Evolutionary conservation across 2,113 vertebrate species (phyloP).

Genomic region (Chlamydotis undulata): DNA sequence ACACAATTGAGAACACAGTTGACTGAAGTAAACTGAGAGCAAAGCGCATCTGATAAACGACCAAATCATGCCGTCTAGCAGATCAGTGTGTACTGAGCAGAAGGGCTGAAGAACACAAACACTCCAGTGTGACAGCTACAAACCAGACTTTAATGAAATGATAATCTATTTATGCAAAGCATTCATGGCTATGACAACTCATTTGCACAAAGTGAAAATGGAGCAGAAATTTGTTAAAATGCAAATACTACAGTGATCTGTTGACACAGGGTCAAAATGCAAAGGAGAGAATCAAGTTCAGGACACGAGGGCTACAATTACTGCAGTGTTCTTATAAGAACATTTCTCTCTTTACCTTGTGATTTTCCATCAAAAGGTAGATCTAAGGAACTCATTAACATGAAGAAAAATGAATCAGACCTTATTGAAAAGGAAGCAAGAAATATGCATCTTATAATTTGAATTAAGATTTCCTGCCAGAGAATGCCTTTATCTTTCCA

Average conservation of each 20-base stretch:
- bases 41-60: not conserved
- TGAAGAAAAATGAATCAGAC: not conserved
- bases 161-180: slow-evolving; percentile 20
- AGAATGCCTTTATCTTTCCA: slow-evolving; percentile 22
- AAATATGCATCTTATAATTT: not conserved
- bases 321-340: not conserved
- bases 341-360: not conserved
- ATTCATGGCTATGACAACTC: not conserved
- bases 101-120: slow-evolving; percentile 15
- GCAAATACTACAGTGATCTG: not conserved
- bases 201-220: not conserved
- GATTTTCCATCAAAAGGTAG: not conserved
- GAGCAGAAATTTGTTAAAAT: not conserved
- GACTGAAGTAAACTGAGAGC: not conserved
- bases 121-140: not conserved
- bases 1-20: not conserved
- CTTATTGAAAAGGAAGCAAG: not conserved
- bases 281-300: not conserved
- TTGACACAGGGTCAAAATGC: not conserved
- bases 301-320: not conserved
- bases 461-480: not conserved
- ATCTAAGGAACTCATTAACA: slow-evolving; percentile 3
- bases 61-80: not conserved
- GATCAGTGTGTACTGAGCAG: not conserved
- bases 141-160: slow-evolving; percentile 36